phyloP scores from a whole-genome alignment of 2,113 vertebrate species.

The Tringa solitaria region DNA sequence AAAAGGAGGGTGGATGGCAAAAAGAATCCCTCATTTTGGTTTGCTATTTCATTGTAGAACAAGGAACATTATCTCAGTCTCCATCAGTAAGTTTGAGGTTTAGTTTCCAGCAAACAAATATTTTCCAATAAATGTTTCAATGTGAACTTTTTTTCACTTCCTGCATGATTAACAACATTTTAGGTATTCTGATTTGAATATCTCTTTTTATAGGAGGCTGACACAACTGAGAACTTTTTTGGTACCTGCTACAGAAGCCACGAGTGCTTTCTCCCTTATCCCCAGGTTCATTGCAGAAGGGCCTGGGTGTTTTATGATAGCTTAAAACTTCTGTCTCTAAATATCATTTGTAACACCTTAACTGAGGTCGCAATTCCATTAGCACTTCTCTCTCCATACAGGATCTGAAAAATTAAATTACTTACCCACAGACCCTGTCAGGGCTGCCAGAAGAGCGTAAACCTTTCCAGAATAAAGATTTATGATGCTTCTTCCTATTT shows the following conservation, averaged over 20 bases:
- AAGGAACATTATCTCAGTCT: background rate
- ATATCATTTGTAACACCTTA: background rate
- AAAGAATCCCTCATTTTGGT: background rate
- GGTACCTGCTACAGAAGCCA: background rate
- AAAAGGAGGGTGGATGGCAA: background rate
- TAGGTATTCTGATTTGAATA: background rate
- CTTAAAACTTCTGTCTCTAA: background rate
- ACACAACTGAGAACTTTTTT: background rate
- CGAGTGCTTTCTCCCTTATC: background rate
- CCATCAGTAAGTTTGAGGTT: background rate
- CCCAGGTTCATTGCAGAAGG: accelerated
- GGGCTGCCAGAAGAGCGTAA: background rate
- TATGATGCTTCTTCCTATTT: background rate
- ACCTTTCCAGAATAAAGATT: background rate
- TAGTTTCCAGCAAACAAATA: background rate
- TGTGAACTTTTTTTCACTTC: background rate
- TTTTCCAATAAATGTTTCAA: background rate
- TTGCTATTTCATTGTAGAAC: background rate
- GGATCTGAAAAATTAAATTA: background rate
- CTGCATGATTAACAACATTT: background rate
- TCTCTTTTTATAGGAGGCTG: background rate
- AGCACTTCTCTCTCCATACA: background rate
- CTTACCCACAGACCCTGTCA: background rate
- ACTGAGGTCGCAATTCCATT: background rate
- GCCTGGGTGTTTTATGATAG: background rate